Conservation (phyloP, 1,140 invertebrate species). For the Asobara japonica region DNA sequence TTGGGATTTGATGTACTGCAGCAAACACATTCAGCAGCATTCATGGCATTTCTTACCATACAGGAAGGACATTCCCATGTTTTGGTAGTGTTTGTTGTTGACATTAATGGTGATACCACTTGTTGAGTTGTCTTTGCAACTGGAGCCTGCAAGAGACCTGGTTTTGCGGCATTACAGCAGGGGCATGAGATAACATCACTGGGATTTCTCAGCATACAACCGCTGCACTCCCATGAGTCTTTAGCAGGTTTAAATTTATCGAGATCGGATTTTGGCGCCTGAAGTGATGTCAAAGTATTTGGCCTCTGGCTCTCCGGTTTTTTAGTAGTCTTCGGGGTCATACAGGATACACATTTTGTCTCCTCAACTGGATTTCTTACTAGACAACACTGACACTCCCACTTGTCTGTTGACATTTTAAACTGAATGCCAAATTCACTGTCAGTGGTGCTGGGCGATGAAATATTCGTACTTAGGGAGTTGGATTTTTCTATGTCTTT, state of each 20-base stretch:
- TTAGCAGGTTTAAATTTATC: conserved; percentile 61
- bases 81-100: conserved; percentile 29
- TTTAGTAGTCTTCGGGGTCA: conserved; percentile 50
- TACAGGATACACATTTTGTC: conserved; percentile 74
- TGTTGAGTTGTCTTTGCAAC: conserved; percentile 43
- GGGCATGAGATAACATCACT: conserved; percentile 69
- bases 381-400: conserved; percentile 76
- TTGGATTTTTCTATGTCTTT: conserved; percentile 30
- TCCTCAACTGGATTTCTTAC: conserved; percentile 71
- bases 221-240: conserved; percentile 70
- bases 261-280: conserved; percentile 40
- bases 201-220: conserved; percentile 71
- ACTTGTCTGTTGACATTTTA: conserved; percentile 67
- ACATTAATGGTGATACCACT: conserved; percentile 54
- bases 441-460: neutral
- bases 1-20: conserved; percentile 26
- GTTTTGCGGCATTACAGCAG: conserved; percentile 76
- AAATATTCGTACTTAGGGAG: neutral
- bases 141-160: conserved; percentile 53
- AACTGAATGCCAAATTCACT: conserved; percentile 55
- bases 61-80: conserved; percentile 70
- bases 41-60: conserved; percentile 67
- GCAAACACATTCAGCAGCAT: conserved; percentile 33
- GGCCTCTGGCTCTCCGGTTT: neutral
- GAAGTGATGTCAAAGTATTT: neutral